Evolutionary conservation across 2,113 vertebrate species (phyloP).

Genomic region (Aviceda subcristata): DNA sequence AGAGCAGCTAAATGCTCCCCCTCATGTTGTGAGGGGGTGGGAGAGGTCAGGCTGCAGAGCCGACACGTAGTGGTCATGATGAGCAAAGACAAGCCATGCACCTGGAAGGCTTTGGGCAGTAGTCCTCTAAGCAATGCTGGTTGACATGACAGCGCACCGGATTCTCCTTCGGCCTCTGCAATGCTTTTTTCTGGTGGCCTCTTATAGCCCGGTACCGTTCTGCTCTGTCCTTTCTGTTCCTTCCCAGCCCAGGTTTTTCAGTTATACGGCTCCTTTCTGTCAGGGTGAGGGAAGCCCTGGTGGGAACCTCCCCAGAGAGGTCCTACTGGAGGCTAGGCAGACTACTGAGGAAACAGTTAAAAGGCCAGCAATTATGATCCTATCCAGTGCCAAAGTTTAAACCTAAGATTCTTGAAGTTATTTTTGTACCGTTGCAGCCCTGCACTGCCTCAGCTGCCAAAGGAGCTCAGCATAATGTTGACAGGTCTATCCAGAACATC

Average conservation of each 20-base stretch:
- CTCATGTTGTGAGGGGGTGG: not conserved
- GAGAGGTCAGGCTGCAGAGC: not conserved
- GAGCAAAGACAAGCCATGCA: not conserved
- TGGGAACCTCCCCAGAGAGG: not conserved
- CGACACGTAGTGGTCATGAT: fast-evolving
- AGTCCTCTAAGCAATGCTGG: not conserved
- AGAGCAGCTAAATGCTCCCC: not conserved
- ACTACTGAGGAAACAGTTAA: not conserved
- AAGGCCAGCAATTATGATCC: not conserved
- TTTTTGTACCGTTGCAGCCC: not conserved
- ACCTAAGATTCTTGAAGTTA: not conserved
- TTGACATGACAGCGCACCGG: not conserved
- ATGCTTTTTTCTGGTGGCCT: not conserved
- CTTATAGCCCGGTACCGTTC: not conserved
- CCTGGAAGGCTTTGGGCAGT: not conserved
- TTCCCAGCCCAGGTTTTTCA: not conserved
- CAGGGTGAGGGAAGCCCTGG: not conserved
- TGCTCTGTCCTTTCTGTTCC: not conserved
- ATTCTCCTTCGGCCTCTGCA: not conserved
- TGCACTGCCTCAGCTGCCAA: not conserved
- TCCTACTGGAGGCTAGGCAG: not conserved
- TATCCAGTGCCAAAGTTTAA: not conserved
- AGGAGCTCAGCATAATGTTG: not conserved
- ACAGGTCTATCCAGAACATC: conserved; percentile 14
- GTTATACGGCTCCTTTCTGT: not conserved